Evolutionary conservation across 2,797 vertebrate genomes (phyloP).

Genomic region (Alouatta caraya): DNA sequence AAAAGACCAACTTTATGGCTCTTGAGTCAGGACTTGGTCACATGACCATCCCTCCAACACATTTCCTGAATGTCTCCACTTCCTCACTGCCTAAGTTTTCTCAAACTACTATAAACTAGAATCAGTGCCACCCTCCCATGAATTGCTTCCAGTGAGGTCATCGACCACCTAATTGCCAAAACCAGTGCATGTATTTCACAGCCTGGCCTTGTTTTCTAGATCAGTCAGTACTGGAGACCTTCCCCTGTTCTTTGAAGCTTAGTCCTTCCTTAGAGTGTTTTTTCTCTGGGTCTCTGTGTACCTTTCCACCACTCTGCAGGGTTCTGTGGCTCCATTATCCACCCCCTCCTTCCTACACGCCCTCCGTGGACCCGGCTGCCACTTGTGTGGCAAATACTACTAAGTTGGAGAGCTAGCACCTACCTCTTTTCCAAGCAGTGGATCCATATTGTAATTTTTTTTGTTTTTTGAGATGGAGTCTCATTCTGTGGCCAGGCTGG

Average conservation of each 20-base stretch:
- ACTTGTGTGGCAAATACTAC: background rate
- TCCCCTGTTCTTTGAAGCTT: background rate
- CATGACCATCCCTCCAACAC: background rate
- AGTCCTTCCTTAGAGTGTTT: background rate
- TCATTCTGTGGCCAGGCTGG: no score
- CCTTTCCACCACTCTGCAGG: background rate
- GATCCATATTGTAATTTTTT: background rate
- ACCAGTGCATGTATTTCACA: background rate
- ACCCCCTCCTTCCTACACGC: background rate
- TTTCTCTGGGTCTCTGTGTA: background rate
- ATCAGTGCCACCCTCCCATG: background rate
- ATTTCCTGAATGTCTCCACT: background rate
- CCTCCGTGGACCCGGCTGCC: background rate
- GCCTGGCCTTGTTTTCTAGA: background rate
- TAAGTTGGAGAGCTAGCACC: background rate
- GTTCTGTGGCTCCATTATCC: background rate
- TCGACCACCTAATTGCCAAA: background rate
- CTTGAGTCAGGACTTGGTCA: background rate
- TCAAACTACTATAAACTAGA: background rate
- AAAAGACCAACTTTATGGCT: background rate
- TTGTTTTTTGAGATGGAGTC: no score
- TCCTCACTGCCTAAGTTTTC: background rate
- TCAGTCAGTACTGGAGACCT: fast-evolving
- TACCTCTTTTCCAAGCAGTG: background rate
- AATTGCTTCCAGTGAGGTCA: background rate